Conservation (phyloP, 2,888 invertebrate species). For the Lasius platythorax region DNA sequence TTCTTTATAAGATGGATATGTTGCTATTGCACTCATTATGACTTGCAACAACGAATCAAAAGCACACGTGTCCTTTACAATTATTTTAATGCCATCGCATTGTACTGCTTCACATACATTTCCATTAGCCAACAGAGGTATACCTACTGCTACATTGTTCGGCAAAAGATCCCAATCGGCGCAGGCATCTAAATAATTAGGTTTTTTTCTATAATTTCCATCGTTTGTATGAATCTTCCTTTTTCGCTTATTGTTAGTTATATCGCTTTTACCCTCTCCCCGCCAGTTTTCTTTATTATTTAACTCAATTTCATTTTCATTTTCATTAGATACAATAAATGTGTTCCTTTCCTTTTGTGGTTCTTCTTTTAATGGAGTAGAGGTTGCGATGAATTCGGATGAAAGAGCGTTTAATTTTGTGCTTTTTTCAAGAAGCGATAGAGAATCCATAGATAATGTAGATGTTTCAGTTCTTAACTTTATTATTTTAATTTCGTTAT, state of each 20-base stretch:
- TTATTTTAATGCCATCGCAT: neutral
- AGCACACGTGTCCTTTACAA: constrained; percentile 46
- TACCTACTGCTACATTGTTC: constrained; percentile 12
- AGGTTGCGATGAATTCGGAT: neutral
- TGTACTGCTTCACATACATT: constrained; percentile 42
- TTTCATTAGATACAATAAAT: constrained; percentile 7
- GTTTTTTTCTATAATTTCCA: neutral
- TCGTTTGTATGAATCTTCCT: neutral
- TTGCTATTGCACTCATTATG: constrained; percentile 16
- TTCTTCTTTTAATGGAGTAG: constrained; percentile 10
- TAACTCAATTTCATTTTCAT: neutral
- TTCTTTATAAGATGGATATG: constrained; percentile 8
- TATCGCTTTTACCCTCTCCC: neutral
- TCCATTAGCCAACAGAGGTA: constrained; percentile 52
- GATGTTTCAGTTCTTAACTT: neutral
- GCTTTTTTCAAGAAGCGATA: neutral
- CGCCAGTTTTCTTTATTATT: constrained; percentile 5
- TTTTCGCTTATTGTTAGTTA: neutral
- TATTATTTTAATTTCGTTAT: neutral
- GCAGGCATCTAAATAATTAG: constrained; percentile 12
- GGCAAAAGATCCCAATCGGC: constrained; percentile 32
- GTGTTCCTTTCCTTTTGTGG: neutral
- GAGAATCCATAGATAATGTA: neutral
- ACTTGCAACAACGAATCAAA: constrained; percentile 42
- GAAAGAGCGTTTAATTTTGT: neutral